Conservation (phyloP, 2,888 invertebrate genomes). For the Napeogenes sylphis region DNA sequence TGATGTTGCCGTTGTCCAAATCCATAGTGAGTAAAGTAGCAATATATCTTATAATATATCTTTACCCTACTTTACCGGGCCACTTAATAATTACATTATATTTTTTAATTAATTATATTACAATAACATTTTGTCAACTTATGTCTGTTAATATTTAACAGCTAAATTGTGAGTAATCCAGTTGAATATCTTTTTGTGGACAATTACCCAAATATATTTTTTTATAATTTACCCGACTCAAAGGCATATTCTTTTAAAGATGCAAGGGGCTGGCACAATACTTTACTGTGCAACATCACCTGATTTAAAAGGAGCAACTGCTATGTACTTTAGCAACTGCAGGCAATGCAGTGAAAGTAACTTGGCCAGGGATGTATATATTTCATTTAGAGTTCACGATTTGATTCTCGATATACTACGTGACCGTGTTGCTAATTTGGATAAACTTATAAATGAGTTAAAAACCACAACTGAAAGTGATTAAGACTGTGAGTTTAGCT, state of each 20-base stretch:
- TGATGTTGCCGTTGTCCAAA: conserved; percentile 94
- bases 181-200: no score
- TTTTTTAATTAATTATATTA: neutral
- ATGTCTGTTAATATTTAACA: no score
- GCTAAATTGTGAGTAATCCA: no score
- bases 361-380: conserved; percentile 54
- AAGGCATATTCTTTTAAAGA: conserved; percentile 67
- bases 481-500: neutral
- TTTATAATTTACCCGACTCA: no score
- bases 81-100: no score
- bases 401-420: conserved; percentile 47
- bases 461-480: neutral
- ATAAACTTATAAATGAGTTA: conserved; percentile 14
- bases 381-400: conserved; percentile 57
- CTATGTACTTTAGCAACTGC: conserved; percentile 93
- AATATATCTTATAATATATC: neutral
- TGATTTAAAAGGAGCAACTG: conserved; percentile 87
- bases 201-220: no score
- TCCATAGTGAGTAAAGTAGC: conserved; percentile 81
- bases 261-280: conserved; percentile 93
- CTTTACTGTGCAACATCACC: conserved; percentile 91
- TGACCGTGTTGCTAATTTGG: conserved; percentile 35
- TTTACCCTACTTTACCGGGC: no score
- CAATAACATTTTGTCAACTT: neutral
- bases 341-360: conserved; percentile 78